Evolutionary conservation across 1,140 invertebrate species (phyloP).

Genomic region (Oreohelix idahoensis): DNA sequence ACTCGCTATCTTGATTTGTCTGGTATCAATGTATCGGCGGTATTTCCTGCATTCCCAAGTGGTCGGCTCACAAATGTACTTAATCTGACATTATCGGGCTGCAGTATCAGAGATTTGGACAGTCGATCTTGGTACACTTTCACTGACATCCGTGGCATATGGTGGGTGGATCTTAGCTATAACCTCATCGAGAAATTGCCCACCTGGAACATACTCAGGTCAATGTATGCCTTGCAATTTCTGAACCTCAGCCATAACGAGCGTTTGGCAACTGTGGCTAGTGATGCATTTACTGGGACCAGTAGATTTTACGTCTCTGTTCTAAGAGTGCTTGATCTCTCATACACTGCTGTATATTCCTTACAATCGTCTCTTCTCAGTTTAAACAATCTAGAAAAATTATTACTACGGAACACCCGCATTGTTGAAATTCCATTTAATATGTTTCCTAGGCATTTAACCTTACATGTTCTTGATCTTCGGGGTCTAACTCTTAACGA

Average conservation of each 20-base stretch:
- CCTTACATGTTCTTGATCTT: constrained; percentile 19
- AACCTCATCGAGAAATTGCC: constrained; percentile 6
- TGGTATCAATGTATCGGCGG: background rate
- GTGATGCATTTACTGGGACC: background rate
- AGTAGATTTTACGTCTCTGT: background rate
- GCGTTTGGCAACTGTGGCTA: background rate
- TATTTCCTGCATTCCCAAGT: background rate
- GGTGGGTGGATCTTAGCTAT: constrained; percentile 18
- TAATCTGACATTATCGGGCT: background rate
- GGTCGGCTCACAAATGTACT: background rate
- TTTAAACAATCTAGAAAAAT: constrained; percentile 15
- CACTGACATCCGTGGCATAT: background rate
- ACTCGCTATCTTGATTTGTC: constrained; percentile 5
- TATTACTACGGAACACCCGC: constrained; percentile 17
- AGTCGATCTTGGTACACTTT: background rate
- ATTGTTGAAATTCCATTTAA: constrained; percentile 1
- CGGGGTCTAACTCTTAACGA: constrained; percentile 29
- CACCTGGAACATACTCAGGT: background rate
- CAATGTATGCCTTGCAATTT: constrained; percentile 7
- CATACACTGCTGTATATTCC: background rate
- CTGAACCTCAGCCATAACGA: constrained; percentile 15
- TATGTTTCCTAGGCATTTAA: constrained; percentile 18
- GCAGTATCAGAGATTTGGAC: background rate
- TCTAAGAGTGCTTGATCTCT: constrained; percentile 7
- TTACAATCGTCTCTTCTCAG: background rate